These are phyloP conservation scores for Peribatodes rhomboidaria DNA, from an alignment of 2,888 invertebrate species.

Conservation along the genomic window DNA sequence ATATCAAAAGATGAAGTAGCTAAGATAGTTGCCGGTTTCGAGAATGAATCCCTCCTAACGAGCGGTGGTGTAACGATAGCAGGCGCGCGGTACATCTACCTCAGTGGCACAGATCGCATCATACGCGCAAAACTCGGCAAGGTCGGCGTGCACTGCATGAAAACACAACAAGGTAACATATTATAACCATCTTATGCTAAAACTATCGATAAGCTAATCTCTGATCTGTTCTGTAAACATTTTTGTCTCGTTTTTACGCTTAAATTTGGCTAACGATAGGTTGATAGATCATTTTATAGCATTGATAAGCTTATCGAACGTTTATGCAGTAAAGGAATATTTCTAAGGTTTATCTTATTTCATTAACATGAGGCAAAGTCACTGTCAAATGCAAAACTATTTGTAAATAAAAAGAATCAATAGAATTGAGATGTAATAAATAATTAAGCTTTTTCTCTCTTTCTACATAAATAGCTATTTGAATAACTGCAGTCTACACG, in stretches of 20 bases:
- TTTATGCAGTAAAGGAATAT: not conserved
- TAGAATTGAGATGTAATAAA: no score
- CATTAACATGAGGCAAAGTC: no score
- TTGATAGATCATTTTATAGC: not conserved
- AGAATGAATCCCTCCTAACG: constrained; percentile 95
- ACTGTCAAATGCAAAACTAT: no score
- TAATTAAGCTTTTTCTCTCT: no score
- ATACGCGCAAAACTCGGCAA: constrained; percentile 97
- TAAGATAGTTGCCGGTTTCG: constrained; percentile 96
- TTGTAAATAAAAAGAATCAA: no score
- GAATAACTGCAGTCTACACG: no score
- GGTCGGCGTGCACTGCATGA: constrained; percentile 98
- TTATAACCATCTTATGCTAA: constrained; percentile 42
- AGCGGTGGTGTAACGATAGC: constrained; percentile 97
- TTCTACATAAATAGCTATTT: no score
- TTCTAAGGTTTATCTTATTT: no score
- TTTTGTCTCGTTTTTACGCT: no score
- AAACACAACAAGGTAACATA: constrained; percentile 94
- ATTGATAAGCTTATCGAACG: not conserved
- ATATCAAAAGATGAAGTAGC: constrained; percentile 96
- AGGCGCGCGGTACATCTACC: constrained; percentile 97
- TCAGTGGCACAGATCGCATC: constrained; percentile 97
- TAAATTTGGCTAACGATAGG: not conserved
- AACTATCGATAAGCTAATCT: no score
- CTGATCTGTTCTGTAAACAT: no score